Base-by-base conservation (phyloP, 1,140 invertebrate genomes). In the Polypedilum pembai region DNA sequence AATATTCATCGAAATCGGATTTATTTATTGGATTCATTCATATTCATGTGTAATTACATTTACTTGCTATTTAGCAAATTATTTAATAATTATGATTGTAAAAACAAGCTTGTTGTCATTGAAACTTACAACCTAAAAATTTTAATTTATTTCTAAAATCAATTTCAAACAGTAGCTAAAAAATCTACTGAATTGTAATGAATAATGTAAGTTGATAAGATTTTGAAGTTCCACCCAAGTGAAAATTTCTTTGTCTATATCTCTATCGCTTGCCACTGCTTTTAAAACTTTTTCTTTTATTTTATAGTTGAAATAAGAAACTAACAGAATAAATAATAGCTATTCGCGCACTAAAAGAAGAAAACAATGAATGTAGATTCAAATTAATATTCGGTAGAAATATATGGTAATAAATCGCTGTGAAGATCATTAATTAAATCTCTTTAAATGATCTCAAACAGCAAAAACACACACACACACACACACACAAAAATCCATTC, bases 401-500 rank as follows among this genome's bases (percentile, higher is more conserved):
- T 56, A 33, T 33, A 18, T 69, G 65, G 65, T 21, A 69, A 69
- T 69, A 69, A 69, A 69, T 69, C 65, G 65, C 65, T 69, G 17
- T 18, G 65, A 69, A 69, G 17, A 69, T 69, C 65, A 69, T 69
- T 69, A 69, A 69, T 69, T 69, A 69, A 69, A 69, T 69, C 65
- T 69, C 17, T 69, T 21, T 69, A 69, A 69, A 69, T 56, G n/a
- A 56, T 18, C 65, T 21, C 17, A 18, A 56, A 56, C 45, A 56
- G n/a, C 45, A 56, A 56, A 12, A 56, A 56, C n/a, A n/a, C n/a
- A n/a, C n/a, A n/a, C n/a, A n/a, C n/a, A 56, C 10, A 56, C 1
- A 17, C n/a, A 15, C 10, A 15, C 45, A 12, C 10, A 56, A 56
- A 56, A 56, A 3, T 12, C 45, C 7, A 56, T 15, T 33, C 24